Conservation (phyloP, 2,113 vertebrate species). For the Brachyhypopomus gauderio region DNA sequence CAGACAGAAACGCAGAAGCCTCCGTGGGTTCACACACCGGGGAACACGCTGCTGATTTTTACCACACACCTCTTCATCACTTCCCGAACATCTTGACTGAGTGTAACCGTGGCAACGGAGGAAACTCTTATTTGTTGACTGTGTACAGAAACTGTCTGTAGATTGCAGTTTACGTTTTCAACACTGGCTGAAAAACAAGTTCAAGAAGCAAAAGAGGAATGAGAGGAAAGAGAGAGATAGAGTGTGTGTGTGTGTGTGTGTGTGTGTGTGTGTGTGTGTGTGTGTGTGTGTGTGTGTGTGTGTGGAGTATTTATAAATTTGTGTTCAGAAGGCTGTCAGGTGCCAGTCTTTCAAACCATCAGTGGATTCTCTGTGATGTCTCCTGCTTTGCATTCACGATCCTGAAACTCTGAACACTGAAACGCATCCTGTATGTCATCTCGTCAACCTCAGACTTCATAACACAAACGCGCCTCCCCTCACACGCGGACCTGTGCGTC, state of each 20-base stretch:
- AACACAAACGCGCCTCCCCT: constrained; percentile 61
- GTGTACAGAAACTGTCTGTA: constrained; percentile 7
- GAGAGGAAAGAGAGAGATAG: neutral
- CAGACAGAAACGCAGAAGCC: constrained; percentile 44
- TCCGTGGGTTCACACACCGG: neutral
- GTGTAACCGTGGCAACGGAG: constrained; percentile 40
- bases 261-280: constrained; percentile 4
- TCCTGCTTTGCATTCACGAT: constrained; percentile 64
- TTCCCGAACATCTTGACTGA: constrained; percentile 24
- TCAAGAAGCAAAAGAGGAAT: neutral
- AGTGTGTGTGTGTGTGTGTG: neutral
- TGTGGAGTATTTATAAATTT: neutral
- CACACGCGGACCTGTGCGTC: constrained; percentile 10
- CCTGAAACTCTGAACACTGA: constrained; percentile 49
- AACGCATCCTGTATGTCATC: constrained; percentile 51
- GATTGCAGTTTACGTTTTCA: constrained; percentile 27
- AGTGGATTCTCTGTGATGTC: constrained; percentile 52
- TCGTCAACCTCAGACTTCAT: constrained; percentile 56
- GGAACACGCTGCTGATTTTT: constrained; percentile 30
- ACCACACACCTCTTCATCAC: constrained; percentile 29
- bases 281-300: neutral
- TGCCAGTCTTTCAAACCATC: constrained; percentile 59
- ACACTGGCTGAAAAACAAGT: constrained; percentile 29
- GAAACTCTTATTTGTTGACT: constrained; percentile 17
- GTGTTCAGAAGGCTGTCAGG: constrained; percentile 25